These are phyloP conservation scores for Geotrypetes seraphini DNA, from an alignment of 2,797 vertebrate genomes.

Conservation along the genomic window DNA sequence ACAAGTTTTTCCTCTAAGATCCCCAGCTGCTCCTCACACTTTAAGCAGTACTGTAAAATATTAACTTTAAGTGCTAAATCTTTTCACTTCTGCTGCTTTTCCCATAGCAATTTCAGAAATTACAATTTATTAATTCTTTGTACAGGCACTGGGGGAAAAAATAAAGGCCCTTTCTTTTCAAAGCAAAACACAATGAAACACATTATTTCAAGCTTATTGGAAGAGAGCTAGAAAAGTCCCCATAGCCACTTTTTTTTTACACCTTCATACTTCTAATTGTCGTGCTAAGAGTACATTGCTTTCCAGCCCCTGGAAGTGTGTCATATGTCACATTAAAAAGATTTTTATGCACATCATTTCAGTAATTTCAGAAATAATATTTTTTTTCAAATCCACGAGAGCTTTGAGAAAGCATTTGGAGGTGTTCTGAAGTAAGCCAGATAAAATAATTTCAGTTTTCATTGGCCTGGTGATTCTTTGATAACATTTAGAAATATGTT, in stretches of 20 bases:
- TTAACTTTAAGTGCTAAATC: neutral
- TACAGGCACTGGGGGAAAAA: conserved; percentile 1
- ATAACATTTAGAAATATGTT: too few species aligned
- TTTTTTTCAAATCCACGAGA: neutral
- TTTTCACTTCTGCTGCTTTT: neutral
- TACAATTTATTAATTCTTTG: conserved; percentile 22
- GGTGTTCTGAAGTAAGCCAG: neutral
- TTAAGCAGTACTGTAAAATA: too few species aligned
- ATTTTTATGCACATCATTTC: neutral
- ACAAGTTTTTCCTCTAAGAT: too few species aligned
- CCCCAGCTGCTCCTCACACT: neutral
- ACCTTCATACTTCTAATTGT: conserved; percentile 6
- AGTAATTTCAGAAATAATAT: too few species aligned
- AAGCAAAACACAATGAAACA: conserved; percentile 1
- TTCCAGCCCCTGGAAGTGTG: neutral
- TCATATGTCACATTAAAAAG: neutral
- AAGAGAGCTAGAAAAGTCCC: conserved; percentile 22
- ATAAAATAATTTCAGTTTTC: too few species aligned
- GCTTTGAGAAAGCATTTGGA: neutral
- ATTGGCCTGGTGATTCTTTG: too few species aligned
- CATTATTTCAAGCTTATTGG: conserved; percentile 4
- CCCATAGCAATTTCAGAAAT: conserved; percentile 19
- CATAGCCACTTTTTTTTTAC: conserved; percentile 2
- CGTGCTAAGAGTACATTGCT: neutral
- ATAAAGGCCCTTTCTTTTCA: too few species aligned